These are phyloP conservation scores for Calameuta filiformis DNA, from an alignment of 2,888 invertebrate species.

Conservation along the genomic window DNA sequence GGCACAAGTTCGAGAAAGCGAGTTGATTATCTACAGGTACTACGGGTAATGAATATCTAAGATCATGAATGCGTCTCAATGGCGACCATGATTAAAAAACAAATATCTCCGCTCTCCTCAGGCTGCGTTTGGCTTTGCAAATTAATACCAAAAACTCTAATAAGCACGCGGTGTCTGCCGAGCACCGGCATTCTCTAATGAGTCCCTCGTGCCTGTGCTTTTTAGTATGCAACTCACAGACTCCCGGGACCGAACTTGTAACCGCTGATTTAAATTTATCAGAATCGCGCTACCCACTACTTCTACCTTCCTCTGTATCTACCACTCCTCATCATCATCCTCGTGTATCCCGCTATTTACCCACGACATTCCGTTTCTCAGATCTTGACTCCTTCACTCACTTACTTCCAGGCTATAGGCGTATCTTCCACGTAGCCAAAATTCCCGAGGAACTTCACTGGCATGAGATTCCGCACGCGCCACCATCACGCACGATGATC, in stretches of 20 bases:
- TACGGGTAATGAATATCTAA: background rate
- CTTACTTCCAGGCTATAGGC: background rate
- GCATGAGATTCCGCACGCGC: background rate
- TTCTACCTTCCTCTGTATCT: background rate
- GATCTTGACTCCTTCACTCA: background rate
- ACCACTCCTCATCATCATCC: constrained; percentile 43
- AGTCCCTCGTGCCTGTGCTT: constrained; percentile 35
- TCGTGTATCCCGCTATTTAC: constrained; percentile 37
- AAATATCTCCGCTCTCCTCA: constrained; percentile 13
- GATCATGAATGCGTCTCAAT: background rate
- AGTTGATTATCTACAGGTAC: background rate
- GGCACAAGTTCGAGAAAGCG: too few species aligned
- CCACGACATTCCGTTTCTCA: constrained; percentile 19
- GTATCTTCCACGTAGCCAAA: background rate
- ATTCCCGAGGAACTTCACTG: background rate
- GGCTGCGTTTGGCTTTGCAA: constrained; percentile 23
- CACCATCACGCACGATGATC: constrained; percentile 23
- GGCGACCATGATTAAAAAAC: constrained; percentile 22
- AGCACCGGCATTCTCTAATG: constrained; percentile 36
- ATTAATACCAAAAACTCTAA: constrained; percentile 48
- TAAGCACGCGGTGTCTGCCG: constrained; percentile 37
- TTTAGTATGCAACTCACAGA: constrained; percentile 25
- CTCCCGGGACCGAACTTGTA: constrained; percentile 22
- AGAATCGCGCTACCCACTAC: constrained; percentile 23
- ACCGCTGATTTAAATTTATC: constrained; percentile 35